Base-by-base conservation (phyloP, 2,888 invertebrate species). In the Embidobia sp. region DNA sequence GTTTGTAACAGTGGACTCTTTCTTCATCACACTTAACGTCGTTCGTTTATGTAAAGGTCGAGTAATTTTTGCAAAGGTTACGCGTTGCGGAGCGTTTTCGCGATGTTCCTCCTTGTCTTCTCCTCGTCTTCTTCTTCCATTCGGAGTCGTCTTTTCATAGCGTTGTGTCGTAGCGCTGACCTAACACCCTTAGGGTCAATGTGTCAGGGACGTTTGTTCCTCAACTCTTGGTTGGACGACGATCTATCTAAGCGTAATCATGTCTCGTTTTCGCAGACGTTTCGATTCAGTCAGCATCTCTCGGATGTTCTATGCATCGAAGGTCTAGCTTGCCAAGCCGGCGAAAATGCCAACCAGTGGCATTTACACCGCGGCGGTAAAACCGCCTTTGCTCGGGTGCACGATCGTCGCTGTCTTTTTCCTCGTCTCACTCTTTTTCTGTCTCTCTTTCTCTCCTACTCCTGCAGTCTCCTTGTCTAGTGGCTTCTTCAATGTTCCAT, bases 301-400 rank as follows among this genome's bases (percentile, higher is more conserved):
- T 78, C 78, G 79, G 84, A 77, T 84, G 83, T 83, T 85, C 82
- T 79, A 81, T 82, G 82, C 85, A 85, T 84, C 83, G 87, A 88
- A 87, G 87, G 88, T 88, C 87, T 87, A 81, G 77, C 82, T 80
- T 57, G 67, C 72, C 67, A 57, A 70, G 79, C 81, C 81, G 78
- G 82, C 83, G 78, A 87, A 88, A 88, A 88, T 88, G 87, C 88
- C 88, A 88, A 88, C 88, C 86, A 85, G 88, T 88, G 88, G 88
- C 88, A 88, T 88, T 88, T 88, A 88, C 87, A 78, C 73, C 78
- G 53, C 79, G 84, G 79, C 83, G 82, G 82, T 82, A 81, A 83
- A 83, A 85, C 85, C 84, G 85, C 85, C 87, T 86, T 85, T 85
- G 85, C 86, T 82, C 80, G 82, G 69, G 61, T 73, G 66, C 77